phyloP scores from a whole-genome alignment of 2,113 vertebrate genomes.

The Xyliphius kryptos region DNA sequence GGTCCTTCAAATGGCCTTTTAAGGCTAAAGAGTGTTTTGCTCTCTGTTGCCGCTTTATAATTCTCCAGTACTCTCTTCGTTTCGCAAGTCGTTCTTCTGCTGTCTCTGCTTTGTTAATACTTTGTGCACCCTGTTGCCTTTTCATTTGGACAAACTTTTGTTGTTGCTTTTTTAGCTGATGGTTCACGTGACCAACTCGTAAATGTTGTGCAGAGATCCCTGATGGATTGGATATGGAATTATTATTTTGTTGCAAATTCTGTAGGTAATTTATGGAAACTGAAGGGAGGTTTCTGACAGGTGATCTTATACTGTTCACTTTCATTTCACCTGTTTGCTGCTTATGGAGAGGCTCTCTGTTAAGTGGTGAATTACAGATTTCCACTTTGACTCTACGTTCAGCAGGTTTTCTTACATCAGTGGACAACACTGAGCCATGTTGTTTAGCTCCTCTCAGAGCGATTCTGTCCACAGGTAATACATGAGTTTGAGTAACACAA shows the following conservation, averaged over 20 bases:
- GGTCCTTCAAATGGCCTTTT: conserved; percentile 59
- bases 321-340: too few relatives aligned
- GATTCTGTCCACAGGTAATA: conserved; percentile 24
- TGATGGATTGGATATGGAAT: neutral
- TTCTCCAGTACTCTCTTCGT: conserved; percentile 64
- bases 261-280: conserved; percentile 14
- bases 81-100: conserved; percentile 59
- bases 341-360: too few relatives aligned
- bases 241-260: conserved; percentile 12
- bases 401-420: conserved; percentile 21
- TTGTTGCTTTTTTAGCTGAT: conserved; percentile 46
- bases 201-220: conserved; percentile 32
- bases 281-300: conserved; percentile 6
- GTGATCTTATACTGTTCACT: conserved; percentile 2
- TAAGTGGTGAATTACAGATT: too few relatives aligned
- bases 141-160: conserved; percentile 52
- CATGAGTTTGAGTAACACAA: conserved; percentile 12
- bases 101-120: conserved; percentile 49
- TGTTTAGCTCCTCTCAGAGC: conserved; percentile 27
- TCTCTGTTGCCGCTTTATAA: conserved; percentile 68
- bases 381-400: conserved; percentile 8
- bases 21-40: conserved; percentile 61
- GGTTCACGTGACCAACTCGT: conserved; percentile 25
- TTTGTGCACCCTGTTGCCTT: conserved; percentile 46
- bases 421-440: conserved; percentile 7